These are phyloP conservation scores for Salminus brasiliensis DNA, from an alignment of 2,113 vertebrate species.

Conservation along the genomic window DNA sequence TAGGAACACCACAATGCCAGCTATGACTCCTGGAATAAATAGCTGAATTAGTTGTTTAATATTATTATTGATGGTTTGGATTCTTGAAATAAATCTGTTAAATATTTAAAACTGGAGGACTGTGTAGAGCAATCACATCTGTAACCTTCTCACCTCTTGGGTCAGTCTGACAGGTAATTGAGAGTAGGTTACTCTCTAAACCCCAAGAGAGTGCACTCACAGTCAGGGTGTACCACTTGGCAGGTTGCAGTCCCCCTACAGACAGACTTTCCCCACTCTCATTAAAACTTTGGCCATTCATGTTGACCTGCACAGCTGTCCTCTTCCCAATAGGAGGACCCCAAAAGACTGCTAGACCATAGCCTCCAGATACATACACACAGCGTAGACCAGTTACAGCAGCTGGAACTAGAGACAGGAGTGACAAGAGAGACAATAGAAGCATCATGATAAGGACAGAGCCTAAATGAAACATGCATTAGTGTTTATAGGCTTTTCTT, in stretches of 20 bases:
- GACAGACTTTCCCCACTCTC: rapidly evolving
- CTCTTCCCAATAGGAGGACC: conserved; percentile 49
- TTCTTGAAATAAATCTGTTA: neutral
- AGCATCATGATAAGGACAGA: neutral
- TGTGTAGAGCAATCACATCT: neutral
- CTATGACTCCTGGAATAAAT: conserved; percentile 67
- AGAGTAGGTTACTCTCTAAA: neutral
- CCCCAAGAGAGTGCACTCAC: conserved; percentile 48
- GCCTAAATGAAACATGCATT: neutral
- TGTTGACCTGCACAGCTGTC: conserved; percentile 59
- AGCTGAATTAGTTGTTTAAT: neutral
- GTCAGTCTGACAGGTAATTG: conserved; percentile 63
- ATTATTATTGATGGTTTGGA: no score
- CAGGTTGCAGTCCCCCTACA: conserved; percentile 60
- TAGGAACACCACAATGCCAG: conserved; percentile 62
- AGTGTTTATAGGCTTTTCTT: no score
- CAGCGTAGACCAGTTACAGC: conserved; percentile 48
- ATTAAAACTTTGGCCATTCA: neutral
- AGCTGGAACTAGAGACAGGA: conserved; percentile 63
- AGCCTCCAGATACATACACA: conserved; percentile 58
- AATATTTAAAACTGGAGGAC: neutral
- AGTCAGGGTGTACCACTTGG: conserved; percentile 61
- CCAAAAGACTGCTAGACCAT: conserved; percentile 63
- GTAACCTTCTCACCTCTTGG: conserved; percentile 62
- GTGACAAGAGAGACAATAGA: neutral